phyloP scores from a whole-genome alignment of 2,797 vertebrate species.

The Cheirogaleus major region DNA sequence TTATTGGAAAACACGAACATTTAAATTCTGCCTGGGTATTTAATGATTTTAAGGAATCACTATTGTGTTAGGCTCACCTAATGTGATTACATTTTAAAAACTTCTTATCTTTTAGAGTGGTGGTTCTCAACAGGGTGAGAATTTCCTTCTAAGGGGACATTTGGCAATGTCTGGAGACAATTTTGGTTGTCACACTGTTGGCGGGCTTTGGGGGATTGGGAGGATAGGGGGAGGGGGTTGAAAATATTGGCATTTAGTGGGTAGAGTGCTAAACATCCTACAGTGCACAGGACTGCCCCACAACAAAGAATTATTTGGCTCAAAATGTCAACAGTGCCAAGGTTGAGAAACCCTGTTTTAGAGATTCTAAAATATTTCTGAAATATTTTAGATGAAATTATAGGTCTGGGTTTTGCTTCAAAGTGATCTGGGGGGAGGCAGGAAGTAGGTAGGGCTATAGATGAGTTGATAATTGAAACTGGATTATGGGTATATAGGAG shows the following conservation, averaged over 20 bases:
- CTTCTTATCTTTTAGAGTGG: background rate
- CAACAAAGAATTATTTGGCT: background rate
- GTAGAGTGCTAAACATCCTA: background rate
- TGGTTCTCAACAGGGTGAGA: background rate
- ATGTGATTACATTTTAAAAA: background rate
- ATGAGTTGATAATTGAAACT: slow-evolving; percentile 23
- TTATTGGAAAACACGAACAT: slow-evolving; percentile 5
- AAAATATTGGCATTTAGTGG: background rate
- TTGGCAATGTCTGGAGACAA: background rate
- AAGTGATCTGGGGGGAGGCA: background rate
- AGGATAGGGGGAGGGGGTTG: background rate
- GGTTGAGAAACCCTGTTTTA: slow-evolving; percentile 27
- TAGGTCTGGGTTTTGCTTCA: slow-evolving; percentile 15
- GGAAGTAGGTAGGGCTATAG: background rate
- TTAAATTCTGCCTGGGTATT: background rate
- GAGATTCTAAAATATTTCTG: background rate
- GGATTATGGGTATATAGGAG: background rate
- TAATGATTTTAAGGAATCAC: slow-evolving; percentile 16
- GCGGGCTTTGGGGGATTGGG: background rate
- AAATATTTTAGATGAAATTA: background rate
- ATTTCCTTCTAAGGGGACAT: background rate
- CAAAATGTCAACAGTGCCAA: background rate
- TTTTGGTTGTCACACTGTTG: background rate
- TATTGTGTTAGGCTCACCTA: background rate
- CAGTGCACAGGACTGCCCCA: background rate